Base-by-base conservation (phyloP, 2,113 vertebrate genomes). In the Diglossa brunneiventris region DNA sequence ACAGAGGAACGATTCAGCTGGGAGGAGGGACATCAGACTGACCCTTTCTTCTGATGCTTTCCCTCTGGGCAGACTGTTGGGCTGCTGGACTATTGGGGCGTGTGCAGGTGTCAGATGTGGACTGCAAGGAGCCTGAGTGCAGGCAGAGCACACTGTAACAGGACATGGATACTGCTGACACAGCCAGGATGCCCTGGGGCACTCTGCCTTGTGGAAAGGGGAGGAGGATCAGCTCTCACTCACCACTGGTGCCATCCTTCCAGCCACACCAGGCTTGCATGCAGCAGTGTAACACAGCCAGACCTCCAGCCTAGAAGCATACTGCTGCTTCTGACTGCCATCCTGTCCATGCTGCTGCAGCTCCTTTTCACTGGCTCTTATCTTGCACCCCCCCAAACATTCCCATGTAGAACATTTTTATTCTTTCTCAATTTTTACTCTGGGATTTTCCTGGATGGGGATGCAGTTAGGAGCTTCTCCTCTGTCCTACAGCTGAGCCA, bases 371-470 rank as follows among this genome's bases (percentile, higher is more conserved):
- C 64, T 52, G 70, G 67, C 67, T 95, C 75, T 90, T 83, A 56
- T 17, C 47, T 77, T 81, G 68, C 63, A 74, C 12, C 62, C 31
- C 62, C 39, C 61, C n/a, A 77, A 90, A 92, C 87, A 94, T 95
- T 95, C 93, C 95, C 90, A 69, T 1, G n/a, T 21, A 66, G 76
- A 91, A 92, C 15, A n/a, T 72, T 92, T 87, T 91, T 87, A 39
- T 35, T 92, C 63, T 91, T 83, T 62, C 72, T 93, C 39, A 35
- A 8, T 76, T 77, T 93, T 90, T 46, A 80, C 64, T 93, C 79
- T 88, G 93, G 68, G 85, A 93, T 92, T 81, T 93, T 90, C 56
- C 79, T 95, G 92, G 68, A 69, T 83, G 83, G 64, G 90, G 56
- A 17, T 66, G 75, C 56, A 87, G 47, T 52, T 77, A 80, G 68